phyloP scores from a whole-genome alignment of 2,888 invertebrate species.

The Xanthorhoe spadicearia region DNA sequence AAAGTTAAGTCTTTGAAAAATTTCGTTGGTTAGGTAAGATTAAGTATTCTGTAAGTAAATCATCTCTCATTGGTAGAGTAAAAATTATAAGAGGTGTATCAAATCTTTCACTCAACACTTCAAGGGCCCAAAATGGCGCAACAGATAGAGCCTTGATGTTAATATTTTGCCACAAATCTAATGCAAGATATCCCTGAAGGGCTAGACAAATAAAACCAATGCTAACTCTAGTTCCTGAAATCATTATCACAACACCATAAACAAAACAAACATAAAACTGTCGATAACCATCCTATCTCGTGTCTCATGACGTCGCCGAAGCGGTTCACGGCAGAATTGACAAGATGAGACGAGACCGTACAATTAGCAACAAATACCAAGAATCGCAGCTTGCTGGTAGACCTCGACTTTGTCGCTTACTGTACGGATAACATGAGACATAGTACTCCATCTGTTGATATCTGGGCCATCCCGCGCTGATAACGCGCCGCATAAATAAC shows the following conservation, averaged over 20 bases:
- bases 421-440: constrained; percentile 48
- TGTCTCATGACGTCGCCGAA: constrained; percentile 48
- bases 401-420: constrained; percentile 40
- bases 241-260: constrained; percentile 22
- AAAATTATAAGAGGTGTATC: too few species aligned
- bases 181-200: neutral
- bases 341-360: constrained; percentile 28
- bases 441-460: constrained; percentile 55
- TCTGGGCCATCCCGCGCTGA: constrained; percentile 64
- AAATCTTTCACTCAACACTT: too few species aligned
- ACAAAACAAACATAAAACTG: constrained; percentile 39
- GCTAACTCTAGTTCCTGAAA: constrained; percentile 15
- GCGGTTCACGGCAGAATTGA: constrained; percentile 65
- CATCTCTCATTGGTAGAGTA: too few species aligned
- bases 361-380: constrained; percentile 20
- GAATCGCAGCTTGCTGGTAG: neutral
- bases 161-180: neutral
- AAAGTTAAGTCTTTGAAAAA: too few species aligned
- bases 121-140: too few species aligned
- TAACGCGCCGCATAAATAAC: constrained; percentile 70
- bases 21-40: too few species aligned
- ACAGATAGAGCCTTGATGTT: neutral
- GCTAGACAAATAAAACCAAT: constrained; percentile 1
- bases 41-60: too few species aligned
- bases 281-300: constrained; percentile 32